Conservation (phyloP, 2,888 invertebrate genomes). For the Noctua janthe region DNA sequence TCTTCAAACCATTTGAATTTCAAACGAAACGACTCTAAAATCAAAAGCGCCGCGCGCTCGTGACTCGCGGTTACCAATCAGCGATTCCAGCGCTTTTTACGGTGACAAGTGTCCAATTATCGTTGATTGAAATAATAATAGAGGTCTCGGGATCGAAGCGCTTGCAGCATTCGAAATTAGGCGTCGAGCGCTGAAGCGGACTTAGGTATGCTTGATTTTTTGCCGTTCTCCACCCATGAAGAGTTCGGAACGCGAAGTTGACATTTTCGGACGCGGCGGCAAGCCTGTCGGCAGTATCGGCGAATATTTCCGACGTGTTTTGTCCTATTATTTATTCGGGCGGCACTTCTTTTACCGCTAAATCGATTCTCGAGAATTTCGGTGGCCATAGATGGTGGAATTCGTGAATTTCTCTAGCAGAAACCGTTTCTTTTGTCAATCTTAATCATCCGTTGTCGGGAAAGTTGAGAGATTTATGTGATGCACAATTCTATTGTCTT, state of each 20-base stretch:
- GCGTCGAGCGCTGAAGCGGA: constrained; percentile 66
- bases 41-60: constrained; percentile 80
- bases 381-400: constrained; percentile 68
- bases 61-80: constrained; percentile 76
- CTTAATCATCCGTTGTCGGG: constrained; percentile 80
- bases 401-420: constrained; percentile 74
- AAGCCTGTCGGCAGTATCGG: constrained; percentile 76
- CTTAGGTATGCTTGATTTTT: constrained; percentile 75
- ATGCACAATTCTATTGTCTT: constrained; percentile 67
- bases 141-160: constrained; percentile 75
- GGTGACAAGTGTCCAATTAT: constrained; percentile 88
- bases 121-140: constrained; percentile 88
- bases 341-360: constrained; percentile 76
- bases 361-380: constrained; percentile 82
- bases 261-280: constrained; percentile 81
- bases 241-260: constrained; percentile 76
- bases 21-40: constrained; percentile 74
- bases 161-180: constrained; percentile 82
- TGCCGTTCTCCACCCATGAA: constrained; percentile 84
- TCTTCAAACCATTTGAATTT: constrained; percentile 78
- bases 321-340: constrained; percentile 83
- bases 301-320: constrained; percentile 83
- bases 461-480: constrained; percentile 78
- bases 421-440: constrained; percentile 80
- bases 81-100: constrained; percentile 80